A percentile compares a stretch with the other conserved stretches of the same genome.
Evolutionary conservation across 2,797 vertebrate genomes (phyloP).

Genomic region (Alauda arvensis): DNA sequence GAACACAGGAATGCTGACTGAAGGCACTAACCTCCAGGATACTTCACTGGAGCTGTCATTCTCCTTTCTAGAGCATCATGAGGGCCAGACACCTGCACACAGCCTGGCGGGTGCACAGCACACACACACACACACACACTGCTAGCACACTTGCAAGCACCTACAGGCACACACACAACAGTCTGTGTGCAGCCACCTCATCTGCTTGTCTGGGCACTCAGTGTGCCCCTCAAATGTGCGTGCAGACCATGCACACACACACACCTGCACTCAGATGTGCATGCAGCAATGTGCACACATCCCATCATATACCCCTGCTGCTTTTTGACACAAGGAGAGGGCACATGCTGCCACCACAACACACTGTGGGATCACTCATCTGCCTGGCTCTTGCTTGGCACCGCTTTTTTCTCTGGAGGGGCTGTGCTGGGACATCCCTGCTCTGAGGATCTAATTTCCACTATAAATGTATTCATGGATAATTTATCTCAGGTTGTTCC

Average conservation of each 20-base stretch:
- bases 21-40: neutral
- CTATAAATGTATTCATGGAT: constrained; percentile 40
- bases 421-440: neutral
- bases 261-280: neutral
- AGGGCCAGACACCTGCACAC: neutral
- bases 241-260: neutral
- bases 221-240: fast-evolving
- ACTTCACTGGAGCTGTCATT: neutral
- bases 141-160: neutral
- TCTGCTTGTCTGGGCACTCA: neutral
- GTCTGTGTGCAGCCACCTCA: neutral
- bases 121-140: too few species aligned
- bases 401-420: neutral
- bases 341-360: neutral
- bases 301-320: neutral
- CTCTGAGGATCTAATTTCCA: constrained; percentile 25
- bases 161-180: neutral
- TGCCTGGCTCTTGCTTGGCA: neutral
- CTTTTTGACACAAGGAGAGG: neutral
- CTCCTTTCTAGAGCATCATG: neutral
- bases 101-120: neutral
- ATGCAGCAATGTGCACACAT: fast-evolving
- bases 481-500: constrained; percentile 44
- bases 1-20: neutral
- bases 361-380: fast-evolving